Conservation (phyloP, 2,888 invertebrate genomes). For the Ecdyonurus torrentis region DNA sequence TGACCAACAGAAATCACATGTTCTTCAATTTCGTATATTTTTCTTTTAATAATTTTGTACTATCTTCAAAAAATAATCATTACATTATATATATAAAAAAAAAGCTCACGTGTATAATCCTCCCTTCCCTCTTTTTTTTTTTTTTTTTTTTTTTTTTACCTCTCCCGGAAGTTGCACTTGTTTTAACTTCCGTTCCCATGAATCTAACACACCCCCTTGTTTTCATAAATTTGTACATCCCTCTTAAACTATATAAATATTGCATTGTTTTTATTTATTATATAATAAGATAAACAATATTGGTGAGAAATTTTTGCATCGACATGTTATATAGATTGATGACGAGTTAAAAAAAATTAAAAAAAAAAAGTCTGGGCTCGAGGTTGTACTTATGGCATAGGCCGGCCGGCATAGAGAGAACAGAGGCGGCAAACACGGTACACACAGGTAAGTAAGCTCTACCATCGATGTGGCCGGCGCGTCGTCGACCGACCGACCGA, state of each 20-base stretch:
- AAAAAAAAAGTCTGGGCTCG: too few species aligned
- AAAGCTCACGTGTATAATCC: background rate
- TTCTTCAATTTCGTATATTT: too few species aligned
- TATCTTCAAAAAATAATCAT: too few species aligned
- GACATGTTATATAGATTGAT: too few species aligned
- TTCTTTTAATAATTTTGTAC: too few species aligned
- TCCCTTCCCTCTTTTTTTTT: background rate
- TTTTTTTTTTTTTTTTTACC: background rate
- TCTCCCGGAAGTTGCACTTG: slow-evolving; percentile 1
- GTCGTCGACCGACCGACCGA: background rate
- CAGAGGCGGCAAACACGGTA: too few species aligned
- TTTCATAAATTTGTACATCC: background rate
- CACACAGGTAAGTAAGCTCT: background rate
- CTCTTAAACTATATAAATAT: background rate
- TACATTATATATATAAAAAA: background rate
- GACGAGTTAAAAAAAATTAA: too few species aligned
- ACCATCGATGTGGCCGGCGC: background rate
- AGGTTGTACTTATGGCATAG: background rate
- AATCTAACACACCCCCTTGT: background rate
- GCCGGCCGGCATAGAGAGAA: background rate
- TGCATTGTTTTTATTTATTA: too few species aligned
- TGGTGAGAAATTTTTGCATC: too few species aligned
- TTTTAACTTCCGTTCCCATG: slow-evolving; percentile 2
- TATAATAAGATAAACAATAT: too few species aligned
- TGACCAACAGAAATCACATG: too few species aligned